phyloP scores from a whole-genome alignment of 2,797 vertebrate genomes.

The Paratrypauchen microcephalus region DNA sequence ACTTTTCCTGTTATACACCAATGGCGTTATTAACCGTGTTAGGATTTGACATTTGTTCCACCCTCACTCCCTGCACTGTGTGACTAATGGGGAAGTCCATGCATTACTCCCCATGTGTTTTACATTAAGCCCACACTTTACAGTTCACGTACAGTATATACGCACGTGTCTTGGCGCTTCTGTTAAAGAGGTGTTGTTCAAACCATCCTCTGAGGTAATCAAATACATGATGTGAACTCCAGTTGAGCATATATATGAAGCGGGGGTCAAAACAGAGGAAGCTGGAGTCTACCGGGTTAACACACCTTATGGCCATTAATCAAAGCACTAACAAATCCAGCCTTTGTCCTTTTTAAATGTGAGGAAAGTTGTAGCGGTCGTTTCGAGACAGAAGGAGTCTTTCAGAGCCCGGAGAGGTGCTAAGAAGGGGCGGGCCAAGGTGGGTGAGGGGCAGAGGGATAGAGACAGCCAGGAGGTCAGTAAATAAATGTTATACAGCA shows the following conservation, averaged over 20 bases:
- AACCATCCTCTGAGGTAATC: conserved; percentile 25
- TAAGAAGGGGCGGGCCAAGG: conserved; percentile 31
- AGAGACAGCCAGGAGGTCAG: conserved; percentile 32
- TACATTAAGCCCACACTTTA: conserved; percentile 35
- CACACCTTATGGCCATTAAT: conserved; percentile 28
- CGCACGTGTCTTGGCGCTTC: conserved; percentile 27
- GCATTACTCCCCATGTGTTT: conserved; percentile 46
- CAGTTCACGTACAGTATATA: conserved; percentile 24
- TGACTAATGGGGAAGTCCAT: conserved; percentile 34
- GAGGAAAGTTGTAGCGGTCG: conserved; percentile 1
- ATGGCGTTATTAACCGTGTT: conserved; percentile 39
- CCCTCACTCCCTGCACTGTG: conserved; percentile 23
- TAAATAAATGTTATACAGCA: conserved; percentile 44
- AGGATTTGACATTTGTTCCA: conserved; percentile 36
- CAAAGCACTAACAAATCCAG: conserved; percentile 27
- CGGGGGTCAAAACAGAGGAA: conserved; percentile 37
- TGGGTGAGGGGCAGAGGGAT: conserved; percentile 43
- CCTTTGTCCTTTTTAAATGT: conserved; percentile 42
- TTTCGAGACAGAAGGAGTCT: conserved; percentile 30
- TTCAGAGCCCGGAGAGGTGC: conserved; percentile 48
- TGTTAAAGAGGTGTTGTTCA: conserved; percentile 42
- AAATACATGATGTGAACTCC: conserved; percentile 37
- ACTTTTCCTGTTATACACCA: conserved; percentile 6
- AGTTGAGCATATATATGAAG: conserved; percentile 16
- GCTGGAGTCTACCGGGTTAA: conserved; percentile 24